Evolutionary conservation across 2,113 vertebrate genomes (phyloP), one percentile per base, ranked within the genome.

Genomic region (Scartelaos histophorus): DNA sequence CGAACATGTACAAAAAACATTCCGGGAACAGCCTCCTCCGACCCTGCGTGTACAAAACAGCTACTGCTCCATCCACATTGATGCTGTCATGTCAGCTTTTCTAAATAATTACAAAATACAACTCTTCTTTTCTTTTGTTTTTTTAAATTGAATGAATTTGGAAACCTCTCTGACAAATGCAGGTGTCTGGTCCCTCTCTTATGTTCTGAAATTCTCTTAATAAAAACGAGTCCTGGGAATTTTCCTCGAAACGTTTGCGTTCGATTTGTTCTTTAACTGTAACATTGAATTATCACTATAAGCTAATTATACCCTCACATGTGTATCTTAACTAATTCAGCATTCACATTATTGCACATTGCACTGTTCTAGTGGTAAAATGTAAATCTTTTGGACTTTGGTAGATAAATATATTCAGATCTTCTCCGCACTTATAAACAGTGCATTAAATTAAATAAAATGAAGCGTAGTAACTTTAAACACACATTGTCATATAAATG

Each of bases 131-230:
- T n/a, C 43, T 77, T 69, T 29, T 88, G 91, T 92, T 90, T 91
- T 88, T 86, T 80, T 76, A 77, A 56, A 56, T 56, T 61, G n/a
- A 85, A 81, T 76, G 77, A 89, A 91, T 92, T 91, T 91, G 86
- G 87, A 92, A 89, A 86, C 83, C 84, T 89, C 87, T 89, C 88
- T 91, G 85, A 93, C 86, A 83, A 93, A 89, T 90, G 92, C 93
- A 94, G 93, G 91, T 92, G 91, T 93, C 90, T 86, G 88, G 89
- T 90, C 91, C 89, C 91, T 89, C 92, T 90, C 91, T 93, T 92
- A 88, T 88, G 90, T 94, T 94, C 91, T 93, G 91, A 91, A 94
- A 93, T 92, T 93, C 92, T 94, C 91, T 92, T 93, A 94, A 93
- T 94, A 94, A 94, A 94, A 92, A 90, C 75, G 90, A 93, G 92